Percentiles rank a stretch among this genome's conserved stretches.
These are phyloP conservation scores for Esox lucius DNA, from an alignment of 2,797 vertebrate genomes.

Conservation along the genomic window DNA sequence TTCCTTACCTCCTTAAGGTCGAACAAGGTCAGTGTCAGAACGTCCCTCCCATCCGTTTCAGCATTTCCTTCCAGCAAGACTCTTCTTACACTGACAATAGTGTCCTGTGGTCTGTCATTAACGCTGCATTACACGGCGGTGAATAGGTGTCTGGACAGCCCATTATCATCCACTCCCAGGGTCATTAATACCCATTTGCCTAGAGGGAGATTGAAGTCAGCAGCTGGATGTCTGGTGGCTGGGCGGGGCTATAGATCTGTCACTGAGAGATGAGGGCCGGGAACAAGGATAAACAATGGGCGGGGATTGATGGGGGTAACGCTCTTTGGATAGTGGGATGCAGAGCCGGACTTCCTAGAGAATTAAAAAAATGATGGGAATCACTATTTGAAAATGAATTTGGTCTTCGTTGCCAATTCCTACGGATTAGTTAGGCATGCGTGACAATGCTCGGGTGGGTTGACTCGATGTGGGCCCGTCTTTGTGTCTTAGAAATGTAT, in stretches of 20 bases:
- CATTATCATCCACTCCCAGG: conserved; percentile 51
- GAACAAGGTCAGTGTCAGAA: not conserved
- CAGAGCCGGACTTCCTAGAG: not conserved
- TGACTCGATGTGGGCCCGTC: too few relatives aligned
- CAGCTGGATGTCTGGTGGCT: conserved; percentile 14
- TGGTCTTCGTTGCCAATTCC: not conserved
- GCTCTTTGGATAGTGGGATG: conserved; percentile 37
- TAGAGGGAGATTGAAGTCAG: conserved; percentile 30
- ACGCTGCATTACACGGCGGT: conserved; percentile 20
- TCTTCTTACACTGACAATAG: conserved; percentile 28
- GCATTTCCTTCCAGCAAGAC: conserved; percentile 3
- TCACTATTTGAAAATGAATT: not conserved
- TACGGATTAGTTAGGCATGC: not conserved
- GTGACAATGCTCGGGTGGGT: not conserved
- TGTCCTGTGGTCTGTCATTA: conserved; percentile 30
- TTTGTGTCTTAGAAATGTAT: not conserved
- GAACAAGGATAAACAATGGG: conserved; percentile 37
- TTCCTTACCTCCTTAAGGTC: not conserved
- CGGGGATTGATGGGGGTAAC: conserved; percentile 46
- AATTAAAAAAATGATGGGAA: not conserved
- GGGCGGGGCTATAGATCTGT: conserved; percentile 44
- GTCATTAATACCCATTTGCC: conserved; percentile 65
- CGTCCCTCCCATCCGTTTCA: not conserved
- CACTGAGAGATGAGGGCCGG: conserved; percentile 10
- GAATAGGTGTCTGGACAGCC: conserved; percentile 44